A percentile compares a stretch with the other conserved stretches of the same genome.
Conservation (phyloP, 2,113 vertebrate species). For the Planiliza haematocheilus region DNA sequence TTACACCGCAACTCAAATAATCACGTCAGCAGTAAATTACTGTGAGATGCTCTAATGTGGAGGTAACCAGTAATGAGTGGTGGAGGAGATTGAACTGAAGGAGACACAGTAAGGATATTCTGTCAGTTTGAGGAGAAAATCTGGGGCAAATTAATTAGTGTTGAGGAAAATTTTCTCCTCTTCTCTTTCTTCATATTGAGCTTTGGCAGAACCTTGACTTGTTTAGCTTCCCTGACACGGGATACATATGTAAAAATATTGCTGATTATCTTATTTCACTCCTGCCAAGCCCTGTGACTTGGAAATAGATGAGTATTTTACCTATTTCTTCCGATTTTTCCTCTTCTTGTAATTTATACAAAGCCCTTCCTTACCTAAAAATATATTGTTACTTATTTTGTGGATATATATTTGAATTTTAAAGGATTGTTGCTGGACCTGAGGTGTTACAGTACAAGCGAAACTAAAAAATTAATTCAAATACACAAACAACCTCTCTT, state of each 20-base stretch:
- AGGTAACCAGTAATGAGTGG: not conserved
- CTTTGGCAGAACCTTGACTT: conserved; percentile 5
- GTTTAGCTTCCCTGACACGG: conserved; percentile 2
- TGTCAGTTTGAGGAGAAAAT: not conserved
- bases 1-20: not conserved
- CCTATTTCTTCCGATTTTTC: not conserved
- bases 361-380: not conserved
- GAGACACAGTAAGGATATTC: not conserved
- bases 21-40: conserved; percentile 1
- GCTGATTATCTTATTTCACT: conserved; percentile 17
- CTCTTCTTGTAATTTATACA: not conserved
- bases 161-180: not conserved
- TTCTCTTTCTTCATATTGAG: not conserved
- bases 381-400: not conserved
- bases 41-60: conserved; percentile 1
- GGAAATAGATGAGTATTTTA: conserved; percentile 1
- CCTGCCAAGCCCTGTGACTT: not conserved
- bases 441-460: too few species aligned
- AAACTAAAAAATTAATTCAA: too few species aligned
- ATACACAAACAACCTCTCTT: not conserved
- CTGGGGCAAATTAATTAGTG: conserved; percentile 9
- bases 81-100: not conserved
- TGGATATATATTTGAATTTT: not conserved
- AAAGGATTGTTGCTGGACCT: not conserved
- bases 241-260: not conserved